Percentiles rank a stretch among this genome's conserved stretches.
These are phyloP conservation scores for Apis florea DNA, from an alignment of 1,140 invertebrate species.

Conservation along the genomic window DNA sequence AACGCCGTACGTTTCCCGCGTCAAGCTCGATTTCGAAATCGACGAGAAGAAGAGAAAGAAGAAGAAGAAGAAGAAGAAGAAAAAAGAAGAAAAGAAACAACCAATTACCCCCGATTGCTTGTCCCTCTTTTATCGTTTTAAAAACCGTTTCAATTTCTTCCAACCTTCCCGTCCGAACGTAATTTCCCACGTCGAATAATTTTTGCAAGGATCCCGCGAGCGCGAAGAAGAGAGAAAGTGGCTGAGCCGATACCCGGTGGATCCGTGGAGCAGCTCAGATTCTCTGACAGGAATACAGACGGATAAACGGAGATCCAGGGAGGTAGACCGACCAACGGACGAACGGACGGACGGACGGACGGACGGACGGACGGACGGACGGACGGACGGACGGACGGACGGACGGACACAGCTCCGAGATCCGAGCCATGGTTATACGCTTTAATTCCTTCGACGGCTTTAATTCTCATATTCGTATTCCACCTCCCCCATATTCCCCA, in stretches of 20 bases:
- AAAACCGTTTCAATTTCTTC: constrained; percentile 25
- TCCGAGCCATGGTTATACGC: constrained; percentile 75
- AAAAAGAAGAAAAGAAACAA: constrained; percentile 23
- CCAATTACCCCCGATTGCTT: constrained; percentile 33
- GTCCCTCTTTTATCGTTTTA: background rate
- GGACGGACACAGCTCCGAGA: constrained; percentile 69
- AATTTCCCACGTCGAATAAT: constrained; percentile 48
- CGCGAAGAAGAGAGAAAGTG: constrained; percentile 36
- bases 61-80: too few relatives aligned
- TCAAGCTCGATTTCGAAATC: background rate
- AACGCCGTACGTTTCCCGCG: too few relatives aligned
- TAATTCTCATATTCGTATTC: constrained; percentile 81
- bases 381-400: constrained; percentile 63
- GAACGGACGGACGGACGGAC: too few relatives aligned
- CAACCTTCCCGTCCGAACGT: constrained; percentile 15
- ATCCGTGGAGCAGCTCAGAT: constrained; percentile 63
- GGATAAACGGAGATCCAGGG: constrained; percentile 56
- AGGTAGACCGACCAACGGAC: constrained; percentile 38
- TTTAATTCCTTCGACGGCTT: constrained; percentile 81
- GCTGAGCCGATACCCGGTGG: constrained; percentile 67
- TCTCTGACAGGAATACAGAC: constrained; percentile 55
- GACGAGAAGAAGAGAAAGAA: too few relatives aligned
- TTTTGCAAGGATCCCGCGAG: constrained; percentile 35
- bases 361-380: constrained; percentile 27
- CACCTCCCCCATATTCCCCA: constrained; percentile 57